Evolutionary conservation across 1,140 invertebrate genomes (phyloP).

Genomic region (Spodoptera frugiperda): DNA sequence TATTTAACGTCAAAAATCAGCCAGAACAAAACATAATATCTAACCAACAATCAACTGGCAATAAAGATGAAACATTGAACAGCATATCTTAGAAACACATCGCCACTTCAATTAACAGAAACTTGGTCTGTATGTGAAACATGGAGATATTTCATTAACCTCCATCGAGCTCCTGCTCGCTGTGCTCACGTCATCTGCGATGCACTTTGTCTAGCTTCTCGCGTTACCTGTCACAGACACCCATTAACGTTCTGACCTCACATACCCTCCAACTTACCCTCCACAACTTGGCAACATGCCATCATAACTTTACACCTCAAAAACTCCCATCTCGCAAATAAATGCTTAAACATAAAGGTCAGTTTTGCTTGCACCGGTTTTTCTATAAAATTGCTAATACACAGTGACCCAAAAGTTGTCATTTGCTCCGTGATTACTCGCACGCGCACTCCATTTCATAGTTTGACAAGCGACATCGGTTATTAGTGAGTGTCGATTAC

Average conservation of each 20-base stretch:
- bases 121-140: conserved; percentile 19
- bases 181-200: conserved; percentile 75
- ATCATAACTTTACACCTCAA: conserved; percentile 52
- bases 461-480: conserved; percentile 75
- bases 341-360: conserved; percentile 49
- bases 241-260: conserved; percentile 81
- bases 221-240: conserved; percentile 80
- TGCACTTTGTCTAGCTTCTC: conserved; percentile 83
- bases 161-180: conserved; percentile 58
- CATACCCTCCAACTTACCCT: conserved; percentile 72
- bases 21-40: too few species aligned
- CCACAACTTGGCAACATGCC: conserved; percentile 64
- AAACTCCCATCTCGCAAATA: conserved; percentile 46
- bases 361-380: conserved; percentile 47
- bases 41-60: too few species aligned
- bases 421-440: conserved; percentile 81
- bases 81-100: too few species aligned
- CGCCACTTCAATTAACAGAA: conserved; percentile 20
- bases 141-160: conserved; percentile 66
- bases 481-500: conserved; percentile 75
- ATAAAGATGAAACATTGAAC: too few species aligned
- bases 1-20: too few species aligned
- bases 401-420: conserved; percentile 81
- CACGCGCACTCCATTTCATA: conserved; percentile 65
- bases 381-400: conserved; percentile 50